phyloP scores from a whole-genome alignment of 2,113 vertebrate genomes.

The Todiramphus chloris region DNA sequence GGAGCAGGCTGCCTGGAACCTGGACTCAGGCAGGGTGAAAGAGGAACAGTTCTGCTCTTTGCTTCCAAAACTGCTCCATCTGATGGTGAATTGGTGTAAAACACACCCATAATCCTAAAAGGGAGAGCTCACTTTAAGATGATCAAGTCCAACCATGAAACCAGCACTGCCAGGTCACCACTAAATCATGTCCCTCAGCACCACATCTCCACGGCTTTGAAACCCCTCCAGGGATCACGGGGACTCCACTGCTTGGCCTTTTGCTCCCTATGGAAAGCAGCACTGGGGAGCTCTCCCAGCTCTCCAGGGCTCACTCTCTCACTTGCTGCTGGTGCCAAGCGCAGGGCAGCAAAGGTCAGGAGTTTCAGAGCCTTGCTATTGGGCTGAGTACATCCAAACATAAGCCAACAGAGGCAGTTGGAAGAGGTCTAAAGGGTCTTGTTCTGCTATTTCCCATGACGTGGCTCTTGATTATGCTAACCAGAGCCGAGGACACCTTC shows the following conservation, averaged over 20 bases:
- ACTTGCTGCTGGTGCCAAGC: not conserved
- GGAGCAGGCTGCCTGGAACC: rapidly evolving
- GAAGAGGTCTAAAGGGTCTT: not conserved
- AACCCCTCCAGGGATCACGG: not conserved
- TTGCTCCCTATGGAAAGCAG: not conserved
- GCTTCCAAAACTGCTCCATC: conserved; percentile 61
- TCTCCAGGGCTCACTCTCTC: not conserved
- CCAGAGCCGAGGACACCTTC: not conserved
- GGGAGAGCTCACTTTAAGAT: not conserved
- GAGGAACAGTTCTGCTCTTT: not conserved
- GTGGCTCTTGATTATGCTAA: not conserved
- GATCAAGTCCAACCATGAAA: not conserved
- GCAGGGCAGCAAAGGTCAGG: not conserved
- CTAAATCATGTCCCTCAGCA: not conserved
- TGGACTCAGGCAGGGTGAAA: not conserved
- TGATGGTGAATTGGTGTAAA: conserved; percentile 48
- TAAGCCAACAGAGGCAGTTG: not conserved
- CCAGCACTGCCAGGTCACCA: not conserved
- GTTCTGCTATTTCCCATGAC: not conserved
- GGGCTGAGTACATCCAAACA: not conserved
- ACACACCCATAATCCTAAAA: not conserved
- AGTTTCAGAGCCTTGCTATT: rapidly evolving
- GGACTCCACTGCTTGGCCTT: not conserved
- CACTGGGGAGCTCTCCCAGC: not conserved
- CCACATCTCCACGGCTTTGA: not conserved